Evolutionary conservation across 1,140 invertebrate genomes (phyloP).

Genomic region (Drosophila grimshawi): DNA sequence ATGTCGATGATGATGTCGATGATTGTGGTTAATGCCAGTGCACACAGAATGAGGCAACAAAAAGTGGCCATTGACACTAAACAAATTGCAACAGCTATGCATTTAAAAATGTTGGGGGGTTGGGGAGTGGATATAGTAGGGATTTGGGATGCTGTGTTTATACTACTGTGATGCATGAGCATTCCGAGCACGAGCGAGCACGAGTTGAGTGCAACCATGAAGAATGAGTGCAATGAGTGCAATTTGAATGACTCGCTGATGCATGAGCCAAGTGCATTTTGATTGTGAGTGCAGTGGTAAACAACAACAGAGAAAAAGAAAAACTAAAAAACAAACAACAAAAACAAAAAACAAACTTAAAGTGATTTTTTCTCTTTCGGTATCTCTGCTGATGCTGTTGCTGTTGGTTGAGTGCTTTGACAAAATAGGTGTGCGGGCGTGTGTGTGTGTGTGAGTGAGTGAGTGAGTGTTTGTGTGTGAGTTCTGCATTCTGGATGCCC

Average conservation of each 20-base stretch:
- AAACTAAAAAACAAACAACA: background rate
- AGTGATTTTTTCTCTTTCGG: background rate
- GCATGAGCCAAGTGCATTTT: constrained; percentile 13
- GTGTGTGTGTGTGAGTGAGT: background rate
- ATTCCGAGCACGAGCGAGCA: background rate
- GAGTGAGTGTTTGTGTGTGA: constrained; percentile 10
- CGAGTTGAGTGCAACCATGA: constrained; percentile 9
- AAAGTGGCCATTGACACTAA: constrained; percentile 18
- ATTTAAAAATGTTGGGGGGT: constrained; percentile 10
- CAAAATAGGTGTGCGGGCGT: background rate
- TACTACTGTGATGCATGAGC: background rate
- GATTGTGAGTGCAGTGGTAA: constrained; percentile 14
- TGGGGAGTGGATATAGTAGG: no score
- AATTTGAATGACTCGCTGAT: constrained; percentile 37
- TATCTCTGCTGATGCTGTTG: no score
- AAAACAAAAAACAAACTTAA: background rate
- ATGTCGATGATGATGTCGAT: background rate
- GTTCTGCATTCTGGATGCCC: constrained; percentile 54
- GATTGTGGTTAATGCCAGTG: constrained; percentile 17
- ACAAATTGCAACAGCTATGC: constrained; percentile 33
- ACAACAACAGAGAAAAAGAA: background rate
- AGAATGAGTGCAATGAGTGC: constrained; percentile 24
- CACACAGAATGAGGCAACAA: constrained; percentile 36
- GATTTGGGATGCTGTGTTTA: background rate
- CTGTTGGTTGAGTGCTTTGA: no score